Percentiles rank a stretch among this genome's conserved stretches.
phyloP scores from a whole-genome alignment of 2,113 vertebrate genomes.

The Dermatemys mawii region DNA sequence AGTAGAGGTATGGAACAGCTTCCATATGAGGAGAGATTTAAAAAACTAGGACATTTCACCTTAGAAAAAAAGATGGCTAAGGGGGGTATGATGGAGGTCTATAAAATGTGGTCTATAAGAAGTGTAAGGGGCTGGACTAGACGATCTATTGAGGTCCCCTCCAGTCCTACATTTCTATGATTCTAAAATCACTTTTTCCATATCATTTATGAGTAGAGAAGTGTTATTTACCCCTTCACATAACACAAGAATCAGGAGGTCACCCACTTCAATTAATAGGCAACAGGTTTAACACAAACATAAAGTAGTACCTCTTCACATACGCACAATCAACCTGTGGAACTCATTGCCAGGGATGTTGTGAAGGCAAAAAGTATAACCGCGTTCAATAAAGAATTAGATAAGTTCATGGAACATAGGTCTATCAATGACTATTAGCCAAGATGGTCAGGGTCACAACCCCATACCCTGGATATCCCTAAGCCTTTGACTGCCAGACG shows the following conservation, averaged over 20 bases:
- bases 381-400: not conserved
- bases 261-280: not conserved
- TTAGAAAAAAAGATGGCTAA: not conserved
- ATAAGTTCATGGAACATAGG: not conserved
- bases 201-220: too few species aligned
- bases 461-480: not conserved
- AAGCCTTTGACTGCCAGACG: not conserved
- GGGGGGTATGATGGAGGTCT: not conserved
- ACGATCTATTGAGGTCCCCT: not conserved
- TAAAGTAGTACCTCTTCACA: not conserved
- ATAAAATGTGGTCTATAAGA: not conserved
- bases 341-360: not conserved
- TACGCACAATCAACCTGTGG: not conserved
- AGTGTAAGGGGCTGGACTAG: not conserved
- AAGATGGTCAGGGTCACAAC: not conserved
- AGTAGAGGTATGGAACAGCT: not conserved
- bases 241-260: not conserved
- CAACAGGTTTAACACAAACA: not conserved
- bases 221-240: not conserved
- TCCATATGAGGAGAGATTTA: not conserved
- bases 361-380: not conserved
- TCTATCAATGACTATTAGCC: not conserved
- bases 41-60: not conserved
- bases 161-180: not conserved
- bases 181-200: not conserved